phyloP scores from a whole-genome alignment of 2,113 vertebrate species.

The Tympanuchus pallidicinctus region DNA sequence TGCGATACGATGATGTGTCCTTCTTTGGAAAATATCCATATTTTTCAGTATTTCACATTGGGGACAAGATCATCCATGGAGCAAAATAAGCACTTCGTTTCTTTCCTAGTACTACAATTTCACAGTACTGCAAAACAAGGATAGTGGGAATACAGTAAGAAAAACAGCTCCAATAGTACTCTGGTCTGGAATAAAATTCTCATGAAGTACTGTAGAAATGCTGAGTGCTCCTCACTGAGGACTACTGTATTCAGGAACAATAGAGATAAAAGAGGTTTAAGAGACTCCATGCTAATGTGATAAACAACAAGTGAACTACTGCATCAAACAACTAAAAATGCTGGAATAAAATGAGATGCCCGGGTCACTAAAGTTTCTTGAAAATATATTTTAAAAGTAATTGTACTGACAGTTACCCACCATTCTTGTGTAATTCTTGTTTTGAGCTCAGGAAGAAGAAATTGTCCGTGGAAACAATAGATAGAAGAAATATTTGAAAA shows the following conservation, averaged over 20 bases:
- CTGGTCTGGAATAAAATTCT: neutral
- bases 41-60: neutral
- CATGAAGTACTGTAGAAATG: neutral
- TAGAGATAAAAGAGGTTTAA: neutral
- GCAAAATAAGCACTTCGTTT: neutral
- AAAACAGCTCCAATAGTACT: neutral
- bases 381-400: neutral
- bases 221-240: neutral
- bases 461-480: constrained; percentile 94
- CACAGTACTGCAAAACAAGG: neutral
- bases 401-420: constrained; percentile 77
- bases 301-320: neutral
- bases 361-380: neutral
- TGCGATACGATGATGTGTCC: neutral
- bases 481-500: constrained; percentile 99
- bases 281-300: neutral
- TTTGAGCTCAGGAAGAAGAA: constrained; percentile 94
- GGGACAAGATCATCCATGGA: neutral
- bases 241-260: neutral
- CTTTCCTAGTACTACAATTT: neutral
- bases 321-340: neutral
- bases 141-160: neutral
- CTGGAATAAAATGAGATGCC: neutral
- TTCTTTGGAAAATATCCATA: neutral
- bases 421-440: constrained; percentile 92